phyloP scores from a whole-genome alignment of 2,113 vertebrate genomes.

The Hypanus sabinus region DNA sequence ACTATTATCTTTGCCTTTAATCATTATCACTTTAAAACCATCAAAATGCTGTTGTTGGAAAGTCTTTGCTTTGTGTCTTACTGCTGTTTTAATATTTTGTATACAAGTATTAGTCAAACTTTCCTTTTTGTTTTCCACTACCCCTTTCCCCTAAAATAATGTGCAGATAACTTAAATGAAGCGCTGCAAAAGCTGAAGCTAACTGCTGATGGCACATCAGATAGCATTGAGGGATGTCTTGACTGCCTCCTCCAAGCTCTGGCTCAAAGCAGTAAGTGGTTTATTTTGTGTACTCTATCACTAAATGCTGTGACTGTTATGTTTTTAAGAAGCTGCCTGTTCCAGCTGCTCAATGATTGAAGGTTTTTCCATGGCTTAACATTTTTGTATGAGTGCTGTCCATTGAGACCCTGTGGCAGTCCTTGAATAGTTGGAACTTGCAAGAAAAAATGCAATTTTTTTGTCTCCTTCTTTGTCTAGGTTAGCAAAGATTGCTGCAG shows the following conservation, averaged over 20 bases:
- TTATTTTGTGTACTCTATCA: background rate
- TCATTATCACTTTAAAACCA: background rate
- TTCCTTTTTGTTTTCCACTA: too few species aligned
- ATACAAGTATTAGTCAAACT: too few species aligned
- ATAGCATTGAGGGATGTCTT: conserved; percentile 82
- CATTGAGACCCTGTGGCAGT: background rate
- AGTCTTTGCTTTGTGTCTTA: background rate
- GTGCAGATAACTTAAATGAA: conserved; percentile 81
- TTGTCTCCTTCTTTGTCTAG: background rate
- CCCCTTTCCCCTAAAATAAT: conserved; percentile 43
- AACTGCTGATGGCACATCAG: conserved; percentile 67
- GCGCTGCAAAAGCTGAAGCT: conserved; percentile 91
- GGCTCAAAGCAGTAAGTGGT: conserved; percentile 82
- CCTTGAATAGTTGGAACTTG: background rate
- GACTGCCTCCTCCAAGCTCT: conserved; percentile 90
- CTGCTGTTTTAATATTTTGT: too few species aligned
- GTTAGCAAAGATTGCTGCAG: background rate
- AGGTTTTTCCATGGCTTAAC: background rate
- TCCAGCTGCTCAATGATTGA: background rate
- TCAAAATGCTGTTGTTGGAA: background rate
- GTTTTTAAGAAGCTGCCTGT: background rate
- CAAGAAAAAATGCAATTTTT: background rate
- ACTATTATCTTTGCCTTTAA: background rate
- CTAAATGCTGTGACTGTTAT: background rate
- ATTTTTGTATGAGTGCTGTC: background rate